A percentile compares a stretch with the other conserved stretches of the same genome.
Evolutionary conservation across 2,113 vertebrate species (phyloP).

Genomic region (Coracopsis vasa): DNA sequence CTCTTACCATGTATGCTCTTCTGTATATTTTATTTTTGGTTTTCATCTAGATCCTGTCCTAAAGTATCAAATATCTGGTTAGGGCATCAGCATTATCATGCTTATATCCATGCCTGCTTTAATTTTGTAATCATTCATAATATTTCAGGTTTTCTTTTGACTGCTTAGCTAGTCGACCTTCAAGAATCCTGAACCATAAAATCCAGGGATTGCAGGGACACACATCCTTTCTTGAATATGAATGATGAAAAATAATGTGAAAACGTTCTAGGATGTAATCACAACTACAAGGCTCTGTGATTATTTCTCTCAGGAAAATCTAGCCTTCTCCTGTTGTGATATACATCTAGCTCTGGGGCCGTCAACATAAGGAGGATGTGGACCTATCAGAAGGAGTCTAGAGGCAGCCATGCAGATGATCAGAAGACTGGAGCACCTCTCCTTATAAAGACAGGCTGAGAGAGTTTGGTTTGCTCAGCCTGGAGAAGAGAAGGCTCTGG

Average conservation of each 20-base stretch:
- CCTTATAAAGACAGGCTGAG: background rate
- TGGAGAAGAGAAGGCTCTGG: background rate
- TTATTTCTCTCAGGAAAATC: background rate
- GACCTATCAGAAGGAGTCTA: background rate
- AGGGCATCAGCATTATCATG: background rate
- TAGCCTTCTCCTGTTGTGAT: background rate
- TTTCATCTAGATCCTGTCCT: background rate
- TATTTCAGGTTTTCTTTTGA: background rate
- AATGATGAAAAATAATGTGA: background rate
- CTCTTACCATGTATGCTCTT: background rate
- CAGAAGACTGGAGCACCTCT: background rate
- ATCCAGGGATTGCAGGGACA: background rate
- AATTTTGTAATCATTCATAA: background rate
- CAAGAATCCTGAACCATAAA: background rate
- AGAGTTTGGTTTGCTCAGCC: background rate
- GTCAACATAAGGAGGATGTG: background rate
- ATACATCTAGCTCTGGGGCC: background rate
- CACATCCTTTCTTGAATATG: background rate
- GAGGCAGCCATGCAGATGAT: background rate
- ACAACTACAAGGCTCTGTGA: background rate
- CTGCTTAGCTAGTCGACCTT: background rate
- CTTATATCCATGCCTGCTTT: background rate
- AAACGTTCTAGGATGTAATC: background rate
- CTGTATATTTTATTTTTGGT: background rate
- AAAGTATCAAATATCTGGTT: background rate